Percentiles rank a stretch among this genome's conserved stretches.
These are phyloP conservation scores for Chondrosia reniformis DNA, from an alignment of 37 sponge, comb jelly and placozoan genomes.

Conservation along the genomic window DNA sequence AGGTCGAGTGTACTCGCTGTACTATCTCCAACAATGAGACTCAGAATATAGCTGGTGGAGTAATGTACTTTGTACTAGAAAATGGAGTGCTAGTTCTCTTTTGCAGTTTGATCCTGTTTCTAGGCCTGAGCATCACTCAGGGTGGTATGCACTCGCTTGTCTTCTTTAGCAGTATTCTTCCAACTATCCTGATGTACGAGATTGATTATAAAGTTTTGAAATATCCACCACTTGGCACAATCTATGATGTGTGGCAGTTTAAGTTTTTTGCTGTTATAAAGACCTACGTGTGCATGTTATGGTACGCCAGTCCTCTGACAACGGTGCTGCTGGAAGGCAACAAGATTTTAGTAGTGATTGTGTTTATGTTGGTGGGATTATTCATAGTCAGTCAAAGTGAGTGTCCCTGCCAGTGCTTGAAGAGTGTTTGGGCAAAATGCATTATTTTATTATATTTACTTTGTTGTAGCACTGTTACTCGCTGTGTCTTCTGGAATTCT, in stretches of 20 bases:
- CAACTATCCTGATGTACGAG: slow-evolving; percentile 11
- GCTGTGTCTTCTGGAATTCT: not conserved
- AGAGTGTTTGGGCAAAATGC: not conserved
- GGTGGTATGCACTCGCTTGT: slow-evolving; percentile 50
- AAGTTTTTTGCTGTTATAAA: slow-evolving; percentile 31
- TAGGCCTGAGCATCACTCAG: slow-evolving; percentile 29
- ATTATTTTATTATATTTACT: no score
- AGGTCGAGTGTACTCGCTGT: slow-evolving; percentile 11
- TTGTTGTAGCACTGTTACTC: not conserved
- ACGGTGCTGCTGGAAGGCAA: slow-evolving; percentile 9
- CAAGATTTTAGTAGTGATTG: not conserved
- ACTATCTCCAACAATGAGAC: not conserved
- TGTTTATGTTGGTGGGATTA: not conserved
- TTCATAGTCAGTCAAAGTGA: not conserved
- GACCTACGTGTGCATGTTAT: slow-evolving; percentile 27
- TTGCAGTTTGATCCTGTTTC: slow-evolving; percentile 22
- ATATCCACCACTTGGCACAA: not conserved
- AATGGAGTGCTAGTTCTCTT: slow-evolving; percentile 30
- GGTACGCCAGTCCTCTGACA: not conserved
- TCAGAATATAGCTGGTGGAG: slow-evolving; percentile 25
- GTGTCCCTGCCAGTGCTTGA: not conserved
- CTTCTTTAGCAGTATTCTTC: slow-evolving; percentile 53
- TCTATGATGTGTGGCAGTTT: slow-evolving; percentile 56
- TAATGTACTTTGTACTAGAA: slow-evolving; percentile 25
- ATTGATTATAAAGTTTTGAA: not conserved